A percentile compares a stretch with the other conserved stretches of the same genome.
Conservation (phyloP, 2,113 vertebrate species). For the Vulpes vulpes region DNA sequence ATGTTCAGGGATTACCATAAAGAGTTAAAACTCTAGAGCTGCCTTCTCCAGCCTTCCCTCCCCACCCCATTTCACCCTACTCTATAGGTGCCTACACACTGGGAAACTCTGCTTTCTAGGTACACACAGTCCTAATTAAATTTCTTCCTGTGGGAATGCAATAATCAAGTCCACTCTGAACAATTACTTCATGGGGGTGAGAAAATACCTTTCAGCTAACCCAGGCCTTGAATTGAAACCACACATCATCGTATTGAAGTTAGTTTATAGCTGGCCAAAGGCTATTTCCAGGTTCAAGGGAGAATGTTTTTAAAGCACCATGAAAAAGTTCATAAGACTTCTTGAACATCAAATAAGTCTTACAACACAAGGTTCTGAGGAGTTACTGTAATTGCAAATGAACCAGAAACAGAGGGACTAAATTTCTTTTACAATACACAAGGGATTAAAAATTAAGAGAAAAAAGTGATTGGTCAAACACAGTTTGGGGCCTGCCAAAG, state of each 20-base stretch:
- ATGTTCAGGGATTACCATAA: background rate
- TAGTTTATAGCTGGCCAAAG: constrained; percentile 36
- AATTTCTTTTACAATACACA: constrained; percentile 73
- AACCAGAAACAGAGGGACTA: constrained; percentile 71
- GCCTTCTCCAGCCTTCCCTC: background rate
- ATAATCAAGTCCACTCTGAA: background rate
- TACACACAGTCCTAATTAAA: background rate
- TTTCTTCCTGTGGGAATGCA: background rate
- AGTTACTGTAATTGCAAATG: constrained; percentile 74
- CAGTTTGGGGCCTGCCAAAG: constrained; percentile 15
- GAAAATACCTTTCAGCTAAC: constrained; percentile 39
- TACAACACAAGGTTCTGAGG: constrained; percentile 67
- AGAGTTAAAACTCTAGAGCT: background rate
- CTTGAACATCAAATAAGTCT: constrained; percentile 76
- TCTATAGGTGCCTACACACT: background rate
- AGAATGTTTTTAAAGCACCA: constrained; percentile 49
- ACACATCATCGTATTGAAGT: background rate
- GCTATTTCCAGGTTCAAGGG: constrained; percentile 49
- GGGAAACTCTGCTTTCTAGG: background rate
- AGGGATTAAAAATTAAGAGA: constrained; percentile 50
- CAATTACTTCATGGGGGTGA: background rate
- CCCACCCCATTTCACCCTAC: too few species aligned
- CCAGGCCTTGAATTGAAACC: constrained; percentile 49
- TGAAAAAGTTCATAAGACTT: constrained; percentile 69
- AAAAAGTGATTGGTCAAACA: constrained; percentile 39